A percentile compares a stretch with the other conserved stretches of the same genome.
Evolutionary conservation across 2,797 vertebrate species (phyloP).

Genomic region (Enteromius unitaeniatus): DNA sequence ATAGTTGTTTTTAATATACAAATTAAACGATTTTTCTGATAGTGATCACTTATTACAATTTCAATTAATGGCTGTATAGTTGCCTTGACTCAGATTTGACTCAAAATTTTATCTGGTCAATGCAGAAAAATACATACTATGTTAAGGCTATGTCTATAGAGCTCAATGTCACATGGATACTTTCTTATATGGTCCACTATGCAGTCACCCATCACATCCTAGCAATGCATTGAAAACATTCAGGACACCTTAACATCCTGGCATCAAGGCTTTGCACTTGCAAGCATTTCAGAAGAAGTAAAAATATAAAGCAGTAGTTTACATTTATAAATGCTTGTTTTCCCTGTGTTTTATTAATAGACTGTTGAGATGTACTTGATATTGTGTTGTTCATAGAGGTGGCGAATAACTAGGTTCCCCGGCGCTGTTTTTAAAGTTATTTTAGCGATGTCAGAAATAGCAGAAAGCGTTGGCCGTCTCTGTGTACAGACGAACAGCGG

Average conservation of each 20-base stretch:
- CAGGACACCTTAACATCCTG: not conserved
- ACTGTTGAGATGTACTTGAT: conserved; percentile 52
- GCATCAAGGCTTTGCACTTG: not conserved
- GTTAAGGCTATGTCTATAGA: not conserved
- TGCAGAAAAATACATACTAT: not conserved
- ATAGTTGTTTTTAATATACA: not conserved
- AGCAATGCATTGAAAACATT: not conserved
- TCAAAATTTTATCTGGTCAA: not conserved
- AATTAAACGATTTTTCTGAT: not conserved
- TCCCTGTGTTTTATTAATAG: conserved; percentile 30
- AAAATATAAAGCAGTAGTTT: not conserved
- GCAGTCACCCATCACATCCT: not conserved
- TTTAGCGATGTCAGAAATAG: conserved; percentile 67
- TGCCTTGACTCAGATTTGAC: not conserved
- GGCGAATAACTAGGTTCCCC: conserved; percentile 52
- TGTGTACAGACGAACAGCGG: conserved; percentile 70
- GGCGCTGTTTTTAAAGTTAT: conserved; percentile 49
- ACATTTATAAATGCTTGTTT: not conserved
- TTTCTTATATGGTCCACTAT: not conserved
- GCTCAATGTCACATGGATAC: not conserved
- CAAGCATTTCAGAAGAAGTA: not conserved
- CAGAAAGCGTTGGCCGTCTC: conserved; percentile 60
- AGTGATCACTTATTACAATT: not conserved
- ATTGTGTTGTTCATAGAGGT: conserved; percentile 29
- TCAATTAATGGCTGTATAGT: not conserved